Evolutionary conservation across 2,888 invertebrate genomes (phyloP), one percentile per base, ranked within the genome.

Genomic region (Diplolepis rosae): DNA sequence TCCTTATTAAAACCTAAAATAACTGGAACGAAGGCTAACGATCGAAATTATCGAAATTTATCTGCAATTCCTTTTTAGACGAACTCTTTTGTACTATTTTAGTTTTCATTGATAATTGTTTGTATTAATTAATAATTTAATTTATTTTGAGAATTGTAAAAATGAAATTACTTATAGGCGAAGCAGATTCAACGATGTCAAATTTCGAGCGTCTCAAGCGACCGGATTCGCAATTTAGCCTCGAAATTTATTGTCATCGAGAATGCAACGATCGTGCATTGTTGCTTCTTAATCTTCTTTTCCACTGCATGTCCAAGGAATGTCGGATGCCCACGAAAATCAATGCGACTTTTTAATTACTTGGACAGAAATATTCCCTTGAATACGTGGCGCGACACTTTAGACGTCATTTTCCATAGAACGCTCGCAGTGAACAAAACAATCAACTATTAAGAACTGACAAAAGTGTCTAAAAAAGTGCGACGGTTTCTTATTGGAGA

Each of bases 131-230:
- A 6, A 61, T 39, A 5, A 56, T 7, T 61, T 61, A 39, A 39
- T 42, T 61, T 35, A 15, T 61, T 39, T 61, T 61, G 61, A 24
- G 27, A 39, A 61, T n/a, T 61, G 35, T 61, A 24, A 11, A 51
- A 35, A n/a, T 61, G 22, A 39, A 35, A n/a, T 56, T 32, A 61
- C 22, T 61, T 61, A 61, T 61, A 61, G 61, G 61, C 61, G 61
- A 61, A 61, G 61, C 61, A 61, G 61, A 61, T 39, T 42, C 61
- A 61, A 39, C 61, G 39, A 61, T 56, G 56, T 56, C 56, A 56
- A 56, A 56, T 61, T 61, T 61, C 61, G 39, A 61, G 61, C 24
- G 39, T 24, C 24, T 39, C n/a, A 27, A 35, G 61, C 61, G 61
- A 61, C 24, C 52, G 52, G 30, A 52, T 30, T 52, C 28, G 52